Percentiles rank a stretch among this genome's conserved stretches.
phyloP scores from a whole-genome alignment of 1,140 invertebrate genomes.

The Rhopalosiphum padi region DNA sequence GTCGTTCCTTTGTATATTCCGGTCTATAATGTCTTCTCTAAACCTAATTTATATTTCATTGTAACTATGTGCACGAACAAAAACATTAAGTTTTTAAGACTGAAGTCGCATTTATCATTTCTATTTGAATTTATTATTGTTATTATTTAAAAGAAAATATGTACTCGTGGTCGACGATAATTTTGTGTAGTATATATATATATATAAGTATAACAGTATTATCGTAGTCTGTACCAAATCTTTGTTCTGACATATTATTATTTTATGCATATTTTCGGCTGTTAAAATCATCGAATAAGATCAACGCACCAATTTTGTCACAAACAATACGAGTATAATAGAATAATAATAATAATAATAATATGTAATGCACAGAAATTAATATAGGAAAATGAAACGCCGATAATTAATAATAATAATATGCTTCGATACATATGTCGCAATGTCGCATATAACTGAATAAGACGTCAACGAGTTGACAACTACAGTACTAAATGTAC shows the following conservation, averaged over 20 bases:
- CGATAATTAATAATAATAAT: background rate
- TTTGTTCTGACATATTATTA: background rate
- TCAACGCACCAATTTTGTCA: background rate
- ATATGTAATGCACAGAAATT: background rate
- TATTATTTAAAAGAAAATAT: conserved; percentile 41
- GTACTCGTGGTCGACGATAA: background rate
- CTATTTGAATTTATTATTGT: conserved; percentile 37
- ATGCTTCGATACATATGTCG: background rate
- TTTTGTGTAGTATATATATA: background rate
- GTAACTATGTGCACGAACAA: conserved; percentile 6
- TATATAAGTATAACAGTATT: background rate
- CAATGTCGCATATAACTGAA: background rate
- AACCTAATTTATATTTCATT: conserved; percentile 54
- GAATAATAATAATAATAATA: background rate
- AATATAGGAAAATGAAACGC: background rate
- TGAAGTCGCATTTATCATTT: conserved; percentile 33
- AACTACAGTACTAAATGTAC: background rate
- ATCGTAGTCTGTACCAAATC: background rate
- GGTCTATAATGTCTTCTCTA: background rate
- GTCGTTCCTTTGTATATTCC: conserved; percentile 27
- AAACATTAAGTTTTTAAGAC: conserved; percentile 41
- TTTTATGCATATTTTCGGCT: background rate
- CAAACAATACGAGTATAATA: background rate
- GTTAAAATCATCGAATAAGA: background rate
- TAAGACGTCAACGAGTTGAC: background rate